Evolutionary conservation across 2,888 invertebrate species (phyloP).

Genomic region (Phania funesta): DNA sequence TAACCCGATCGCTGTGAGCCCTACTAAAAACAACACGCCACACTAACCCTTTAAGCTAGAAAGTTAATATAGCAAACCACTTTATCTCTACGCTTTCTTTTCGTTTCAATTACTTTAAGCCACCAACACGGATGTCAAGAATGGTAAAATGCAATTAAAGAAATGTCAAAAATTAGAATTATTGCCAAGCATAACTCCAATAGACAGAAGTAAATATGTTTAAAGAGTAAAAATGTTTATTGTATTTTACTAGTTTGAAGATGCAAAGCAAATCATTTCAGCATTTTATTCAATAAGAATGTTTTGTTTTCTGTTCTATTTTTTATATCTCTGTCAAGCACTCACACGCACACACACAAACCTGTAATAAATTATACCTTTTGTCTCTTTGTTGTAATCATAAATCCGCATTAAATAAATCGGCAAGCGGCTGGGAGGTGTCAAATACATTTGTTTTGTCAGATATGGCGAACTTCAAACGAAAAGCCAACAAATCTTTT

Average conservation of each 20-base stretch:
- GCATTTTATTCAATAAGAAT: not conserved
- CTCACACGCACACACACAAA: not conserved
- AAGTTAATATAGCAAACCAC: not conserved
- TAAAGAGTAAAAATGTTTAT: not conserved
- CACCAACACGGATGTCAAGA: constrained; percentile 38
- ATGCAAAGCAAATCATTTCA: not conserved
- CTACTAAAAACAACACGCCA: too few relatives aligned
- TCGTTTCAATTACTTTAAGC: constrained; percentile 13
- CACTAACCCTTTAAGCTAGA: not conserved
- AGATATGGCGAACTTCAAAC: not conserved
- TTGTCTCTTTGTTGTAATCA: constrained; percentile 36
- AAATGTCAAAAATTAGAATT: constrained; percentile 23
- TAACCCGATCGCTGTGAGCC: too few relatives aligned
- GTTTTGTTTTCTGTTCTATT: not conserved
- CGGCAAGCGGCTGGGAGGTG: constrained; percentile 37
- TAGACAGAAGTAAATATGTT: not conserved
- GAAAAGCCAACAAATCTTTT: not conserved
- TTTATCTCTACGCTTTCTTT: not conserved
- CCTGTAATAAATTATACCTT: constrained; percentile 22
- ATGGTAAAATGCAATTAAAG: constrained; percentile 34
- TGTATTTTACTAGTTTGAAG: not conserved
- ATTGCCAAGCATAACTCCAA: not conserved
- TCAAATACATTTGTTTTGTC: constrained; percentile 37
- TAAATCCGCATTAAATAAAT: constrained; percentile 36
- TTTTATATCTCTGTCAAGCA: constrained; percentile 8